A percentile compares a stretch with the other conserved stretches of the same genome.
These are phyloP conservation scores for Tychaedon coryphoeus DNA, from an alignment of 2,113 vertebrate genomes.

Conservation along the genomic window DNA sequence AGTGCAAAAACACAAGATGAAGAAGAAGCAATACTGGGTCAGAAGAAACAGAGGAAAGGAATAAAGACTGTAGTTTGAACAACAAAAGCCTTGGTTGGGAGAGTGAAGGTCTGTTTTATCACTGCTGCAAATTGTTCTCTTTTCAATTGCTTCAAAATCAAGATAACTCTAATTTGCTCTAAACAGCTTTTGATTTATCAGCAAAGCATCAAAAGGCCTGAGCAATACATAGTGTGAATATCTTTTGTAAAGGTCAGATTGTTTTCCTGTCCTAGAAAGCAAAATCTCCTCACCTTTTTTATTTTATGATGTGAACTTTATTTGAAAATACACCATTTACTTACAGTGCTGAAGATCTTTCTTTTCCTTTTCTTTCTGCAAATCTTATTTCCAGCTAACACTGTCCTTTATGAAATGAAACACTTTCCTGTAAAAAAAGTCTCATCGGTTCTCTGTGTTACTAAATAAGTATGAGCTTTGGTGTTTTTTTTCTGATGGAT, in stretches of 20 bases:
- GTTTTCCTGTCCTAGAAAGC: neutral
- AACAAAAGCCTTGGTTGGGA: neutral
- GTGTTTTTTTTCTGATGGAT: neutral
- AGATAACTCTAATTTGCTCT: neutral
- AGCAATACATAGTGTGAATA: neutral
- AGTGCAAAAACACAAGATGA: neutral
- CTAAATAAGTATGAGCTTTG: neutral
- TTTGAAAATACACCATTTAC: neutral
- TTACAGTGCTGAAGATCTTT: neutral
- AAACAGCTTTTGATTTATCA: slow-evolving; percentile 19
- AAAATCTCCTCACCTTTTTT: neutral
- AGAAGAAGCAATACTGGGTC: neutral
- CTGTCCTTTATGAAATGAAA: neutral
- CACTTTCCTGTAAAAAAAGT: neutral
- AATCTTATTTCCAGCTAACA: neutral
- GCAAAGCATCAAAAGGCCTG: neutral
- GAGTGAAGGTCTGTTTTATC: neutral
- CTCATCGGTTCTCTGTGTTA: neutral
- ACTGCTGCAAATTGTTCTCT: neutral
- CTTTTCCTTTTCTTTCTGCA: neutral
- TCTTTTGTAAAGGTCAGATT: neutral
- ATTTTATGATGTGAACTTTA: neutral
- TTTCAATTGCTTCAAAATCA: neutral
- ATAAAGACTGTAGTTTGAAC: neutral
- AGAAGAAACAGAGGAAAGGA: neutral